These are phyloP conservation scores for Mixornis gularis DNA, from an alignment of 2,113 vertebrate species.

Conservation along the genomic window DNA sequence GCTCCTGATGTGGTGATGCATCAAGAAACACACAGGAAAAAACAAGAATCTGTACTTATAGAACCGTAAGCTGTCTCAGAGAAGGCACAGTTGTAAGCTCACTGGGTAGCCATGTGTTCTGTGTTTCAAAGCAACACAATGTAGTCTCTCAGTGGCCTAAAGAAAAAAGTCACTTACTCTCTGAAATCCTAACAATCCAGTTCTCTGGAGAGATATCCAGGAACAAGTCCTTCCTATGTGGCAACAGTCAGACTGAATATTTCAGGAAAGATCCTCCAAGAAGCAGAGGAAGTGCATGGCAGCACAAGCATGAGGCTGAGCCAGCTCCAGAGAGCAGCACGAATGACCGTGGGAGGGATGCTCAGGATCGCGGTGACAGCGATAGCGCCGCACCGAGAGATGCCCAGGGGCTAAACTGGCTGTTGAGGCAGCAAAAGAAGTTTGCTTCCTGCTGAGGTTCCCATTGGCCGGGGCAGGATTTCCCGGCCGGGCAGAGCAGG, in stretches of 20 bases:
- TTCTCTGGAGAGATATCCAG: background rate
- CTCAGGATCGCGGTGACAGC: background rate
- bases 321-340: background rate
- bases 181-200: background rate
- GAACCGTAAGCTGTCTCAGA: background rate
- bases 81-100: background rate
- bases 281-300: background rate
- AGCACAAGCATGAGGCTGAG: background rate
- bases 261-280: background rate
- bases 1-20: background rate
- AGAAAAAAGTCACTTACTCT: background rate
- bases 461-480: slow-evolving; percentile 21
- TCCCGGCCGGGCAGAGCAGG: background rate
- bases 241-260: background rate
- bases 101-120: background rate
- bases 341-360: background rate
- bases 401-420: slow-evolving; percentile 12
- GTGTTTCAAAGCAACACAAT: background rate
- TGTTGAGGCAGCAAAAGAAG: background rate
- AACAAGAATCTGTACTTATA: background rate
- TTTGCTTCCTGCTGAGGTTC: background rate
- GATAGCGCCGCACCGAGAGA: background rate
- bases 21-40: background rate
- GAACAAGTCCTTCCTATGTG: background rate
- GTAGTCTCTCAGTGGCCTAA: background rate